Conservation (phyloP, 1,140 invertebrate genomes). For the Bacillus rossius region DNA sequence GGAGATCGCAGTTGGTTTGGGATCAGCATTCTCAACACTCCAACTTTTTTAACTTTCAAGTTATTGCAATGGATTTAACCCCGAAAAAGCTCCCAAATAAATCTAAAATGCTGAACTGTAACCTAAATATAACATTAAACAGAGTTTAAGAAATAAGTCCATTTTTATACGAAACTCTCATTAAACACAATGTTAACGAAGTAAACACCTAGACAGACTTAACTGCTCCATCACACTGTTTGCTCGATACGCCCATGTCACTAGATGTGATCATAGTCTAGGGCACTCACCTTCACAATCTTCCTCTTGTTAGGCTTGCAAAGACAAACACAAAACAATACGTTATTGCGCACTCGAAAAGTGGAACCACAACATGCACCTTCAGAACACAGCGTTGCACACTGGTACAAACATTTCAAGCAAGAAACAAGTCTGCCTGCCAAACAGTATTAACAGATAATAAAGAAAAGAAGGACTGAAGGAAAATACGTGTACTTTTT, state of each 20-base stretch:
- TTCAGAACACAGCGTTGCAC: not conserved
- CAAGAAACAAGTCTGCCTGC: not conserved
- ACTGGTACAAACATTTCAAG: not conserved
- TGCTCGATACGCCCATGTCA: no score
- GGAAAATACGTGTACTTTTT: no score
- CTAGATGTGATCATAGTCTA: not conserved
- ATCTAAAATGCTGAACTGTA: not conserved
- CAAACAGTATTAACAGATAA: no score
- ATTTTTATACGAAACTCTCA: no score
- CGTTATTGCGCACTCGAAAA: not conserved
- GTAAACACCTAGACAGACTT: not conserved
- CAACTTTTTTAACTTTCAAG: no score
- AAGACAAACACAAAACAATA: not conserved
- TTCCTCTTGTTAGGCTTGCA: conserved; percentile 10
- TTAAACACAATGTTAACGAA: not conserved
- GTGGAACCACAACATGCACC: not conserved
- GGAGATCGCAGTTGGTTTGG: no score
- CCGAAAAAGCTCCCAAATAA: not conserved
- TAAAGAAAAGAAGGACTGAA: no score
- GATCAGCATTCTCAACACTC: no score
- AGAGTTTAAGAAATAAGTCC: not conserved
- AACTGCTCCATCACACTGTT: not conserved
- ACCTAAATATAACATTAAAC: not conserved
- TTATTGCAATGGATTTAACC: not conserved
- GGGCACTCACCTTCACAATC: conserved; percentile 9